Conservation (phyloP, 1,140 invertebrate species). For the Drosophila obscura region DNA sequence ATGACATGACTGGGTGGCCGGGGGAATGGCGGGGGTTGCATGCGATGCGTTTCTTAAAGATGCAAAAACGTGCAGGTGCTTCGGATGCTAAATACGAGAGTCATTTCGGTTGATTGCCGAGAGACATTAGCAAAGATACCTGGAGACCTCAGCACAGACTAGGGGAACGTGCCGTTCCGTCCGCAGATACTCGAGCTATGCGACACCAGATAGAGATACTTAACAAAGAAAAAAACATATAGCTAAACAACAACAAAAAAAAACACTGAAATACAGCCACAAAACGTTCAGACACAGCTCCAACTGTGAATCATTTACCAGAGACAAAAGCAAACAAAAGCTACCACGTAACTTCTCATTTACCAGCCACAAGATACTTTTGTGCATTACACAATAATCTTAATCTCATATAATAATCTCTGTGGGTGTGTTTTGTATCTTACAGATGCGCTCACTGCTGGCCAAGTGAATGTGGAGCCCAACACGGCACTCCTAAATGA, state of each 20-base stretch:
- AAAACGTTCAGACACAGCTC: no score
- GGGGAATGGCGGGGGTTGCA: background rate
- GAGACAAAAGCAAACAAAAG: no score
- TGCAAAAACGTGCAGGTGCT: slow-evolving; percentile 57
- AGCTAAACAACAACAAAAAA: no score
- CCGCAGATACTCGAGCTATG: slow-evolving; percentile 20
- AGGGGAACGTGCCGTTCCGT: slow-evolving; percentile 33
- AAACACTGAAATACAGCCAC: no score
- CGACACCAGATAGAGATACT: slow-evolving; percentile 37
- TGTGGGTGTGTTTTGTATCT: slow-evolving; percentile 20
- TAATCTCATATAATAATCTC: slow-evolving; percentile 20
- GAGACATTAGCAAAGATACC: slow-evolving; percentile 33
- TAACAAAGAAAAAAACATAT: no score
- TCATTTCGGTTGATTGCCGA: slow-evolving; percentile 51
- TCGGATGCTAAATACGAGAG: slow-evolving; percentile 38
- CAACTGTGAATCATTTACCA: no score
- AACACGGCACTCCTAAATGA: slow-evolving; percentile 75
- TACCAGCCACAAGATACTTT: slow-evolving; percentile 53
- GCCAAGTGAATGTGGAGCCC: slow-evolving; percentile 78
- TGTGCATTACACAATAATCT: slow-evolving; percentile 33
- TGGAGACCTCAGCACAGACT: background rate
- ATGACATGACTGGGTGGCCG: slow-evolving; percentile 4
- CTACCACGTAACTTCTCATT: background rate
- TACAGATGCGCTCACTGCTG: slow-evolving; percentile 74
- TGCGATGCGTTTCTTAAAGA: slow-evolving; percentile 59